Evolutionary conservation across 2,113 vertebrate genomes (phyloP), one percentile per base, ranked within the genome.

Genomic region (Perccottus glenii): DNA sequence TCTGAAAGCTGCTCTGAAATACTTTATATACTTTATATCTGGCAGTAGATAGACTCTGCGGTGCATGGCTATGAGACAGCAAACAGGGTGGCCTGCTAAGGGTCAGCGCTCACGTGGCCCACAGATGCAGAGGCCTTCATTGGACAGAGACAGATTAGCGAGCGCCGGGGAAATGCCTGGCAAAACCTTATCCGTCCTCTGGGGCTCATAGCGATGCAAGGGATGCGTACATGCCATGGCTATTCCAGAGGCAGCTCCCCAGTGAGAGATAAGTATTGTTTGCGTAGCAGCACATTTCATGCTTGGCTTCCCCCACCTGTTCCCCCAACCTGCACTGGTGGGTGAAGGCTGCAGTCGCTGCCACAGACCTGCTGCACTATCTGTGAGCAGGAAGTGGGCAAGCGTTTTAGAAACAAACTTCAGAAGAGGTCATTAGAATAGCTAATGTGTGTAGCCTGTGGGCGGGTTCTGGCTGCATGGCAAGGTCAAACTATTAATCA

Each of bases 231-330:
- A 78, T 71, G 57, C 56, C 27, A 60, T 65, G 70, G 83, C 70
- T 69, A 80, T 80, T 84, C 78, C 79, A 70, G 70, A 64, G 68
- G 38, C 65, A 70, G 78, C 70, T 87, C 79, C 78, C 78, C 40
- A 16, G 67, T 60, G 60, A 77, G 83, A 89, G 90, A 89, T 90
- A 91, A 91, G 83, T 81, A 81, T 83, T 87, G 85, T 88, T 90
- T 84, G 85, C 75, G 49, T 80, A 87, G 84, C 82, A 88, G 82
- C 86, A 89, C 83, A 89, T 92, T 91, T 89, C 90, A 91, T 77
- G 89, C 84, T 82, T 62, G 58, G 75, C 80, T 87, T 84, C 85
- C 84, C 70, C 80, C 86, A 91, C 85, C 90, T 89, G 88, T 83
- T 87, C 73, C 19, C 72, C 75, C 84, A 83, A 89, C 86, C 87